A percentile compares a stretch with the other conserved stretches of the same genome.
Evolutionary conservation across 2,797 vertebrate species (phyloP).

Genomic region (Tenualosa thibaudeaui): DNA sequence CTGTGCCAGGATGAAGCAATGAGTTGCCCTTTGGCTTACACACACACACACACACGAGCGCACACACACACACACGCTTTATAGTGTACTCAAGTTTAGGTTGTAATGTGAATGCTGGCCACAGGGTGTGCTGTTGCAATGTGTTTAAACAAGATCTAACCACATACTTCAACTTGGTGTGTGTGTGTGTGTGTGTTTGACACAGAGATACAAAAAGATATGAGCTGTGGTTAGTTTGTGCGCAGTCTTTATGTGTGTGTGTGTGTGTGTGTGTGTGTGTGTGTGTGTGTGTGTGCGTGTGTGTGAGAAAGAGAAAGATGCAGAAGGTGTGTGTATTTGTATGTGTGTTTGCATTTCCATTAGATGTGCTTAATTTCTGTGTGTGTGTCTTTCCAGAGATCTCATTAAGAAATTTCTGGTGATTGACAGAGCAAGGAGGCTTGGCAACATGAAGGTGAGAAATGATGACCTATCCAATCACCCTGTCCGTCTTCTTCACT

Average conservation of each 20-base stretch:
- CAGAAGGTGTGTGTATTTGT: not conserved
- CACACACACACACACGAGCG: not conserved
- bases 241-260: not conserved
- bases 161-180: not conserved
- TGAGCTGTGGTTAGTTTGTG: not conserved
- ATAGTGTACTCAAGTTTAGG: not conserved
- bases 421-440: conserved; percentile 87
- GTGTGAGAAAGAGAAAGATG: too few relatives aligned
- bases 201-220: too few relatives aligned
- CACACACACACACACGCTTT: not conserved
- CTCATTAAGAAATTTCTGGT: conserved; percentile 96
- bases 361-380: not conserved
- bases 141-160: not conserved
- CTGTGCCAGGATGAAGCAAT: not conserved
- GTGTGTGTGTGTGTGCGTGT: conserved; percentile 14
- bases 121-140: not conserved
- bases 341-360: not conserved
- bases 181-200: not conserved
- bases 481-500: not conserved
- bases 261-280: not conserved
- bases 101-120: not conserved
- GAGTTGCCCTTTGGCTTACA: not conserved
- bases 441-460: conserved; percentile 96
- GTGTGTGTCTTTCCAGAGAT: conserved; percentile 60
- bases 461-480: conserved; percentile 41